phyloP scores from a whole-genome alignment of 2,797 vertebrate genomes.

The Ceryle rudis region DNA sequence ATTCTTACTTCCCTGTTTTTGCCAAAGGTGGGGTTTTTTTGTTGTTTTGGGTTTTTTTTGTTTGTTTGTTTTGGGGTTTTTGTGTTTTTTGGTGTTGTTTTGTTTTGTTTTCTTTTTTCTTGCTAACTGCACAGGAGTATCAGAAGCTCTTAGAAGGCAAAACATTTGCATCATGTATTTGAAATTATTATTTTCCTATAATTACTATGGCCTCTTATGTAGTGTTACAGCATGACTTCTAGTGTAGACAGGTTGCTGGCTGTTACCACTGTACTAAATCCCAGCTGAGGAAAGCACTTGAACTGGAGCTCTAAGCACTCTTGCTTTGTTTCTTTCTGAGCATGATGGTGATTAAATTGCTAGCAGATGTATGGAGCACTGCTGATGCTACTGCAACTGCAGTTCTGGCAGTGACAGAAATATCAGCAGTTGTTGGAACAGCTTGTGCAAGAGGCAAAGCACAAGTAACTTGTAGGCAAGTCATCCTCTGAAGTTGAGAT shows the following conservation, averaged over 20 bases:
- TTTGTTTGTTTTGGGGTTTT: too few relatives aligned
- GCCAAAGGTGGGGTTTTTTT: background rate
- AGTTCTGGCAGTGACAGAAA: slow-evolving; percentile 34
- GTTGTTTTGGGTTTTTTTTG: too few relatives aligned
- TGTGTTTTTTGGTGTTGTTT: too few relatives aligned
- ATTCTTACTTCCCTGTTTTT: background rate
- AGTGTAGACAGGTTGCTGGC: slow-evolving; percentile 35
- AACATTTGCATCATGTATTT: background rate
- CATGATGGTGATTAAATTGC: slow-evolving; percentile 16
- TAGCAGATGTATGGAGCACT: slow-evolving; percentile 39
- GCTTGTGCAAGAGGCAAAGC: slow-evolving; percentile 26
- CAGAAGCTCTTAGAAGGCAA: background rate
- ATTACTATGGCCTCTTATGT: background rate
- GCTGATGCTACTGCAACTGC: slow-evolving; percentile 1
- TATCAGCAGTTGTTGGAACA: slow-evolving; percentile 57
- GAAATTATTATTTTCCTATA: background rate
- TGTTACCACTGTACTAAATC: background rate
- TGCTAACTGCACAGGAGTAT: background rate
- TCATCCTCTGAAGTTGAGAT: background rate
- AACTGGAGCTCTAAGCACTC: background rate
- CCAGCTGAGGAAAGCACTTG: slow-evolving; percentile 21
- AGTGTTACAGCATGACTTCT: background rate
- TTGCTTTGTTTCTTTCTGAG: slow-evolving; percentile 17
- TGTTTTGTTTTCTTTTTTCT: background rate
- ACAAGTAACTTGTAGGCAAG: background rate